These are phyloP conservation scores for Chymomyza fuscimana DNA, from an alignment of 2,888 invertebrate species.

Conservation along the genomic window DNA sequence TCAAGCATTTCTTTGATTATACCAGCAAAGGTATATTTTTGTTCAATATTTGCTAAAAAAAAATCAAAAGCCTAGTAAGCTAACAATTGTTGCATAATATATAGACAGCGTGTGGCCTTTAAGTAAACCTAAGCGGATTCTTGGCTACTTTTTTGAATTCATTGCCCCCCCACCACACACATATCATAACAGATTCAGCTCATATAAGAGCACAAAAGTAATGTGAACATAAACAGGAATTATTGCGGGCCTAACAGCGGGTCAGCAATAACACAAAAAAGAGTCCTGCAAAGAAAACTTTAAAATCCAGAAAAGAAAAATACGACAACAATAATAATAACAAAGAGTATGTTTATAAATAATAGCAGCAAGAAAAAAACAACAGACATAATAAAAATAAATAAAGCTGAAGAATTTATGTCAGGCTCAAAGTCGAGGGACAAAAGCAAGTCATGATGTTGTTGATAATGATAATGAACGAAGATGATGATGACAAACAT, in stretches of 20 bases:
- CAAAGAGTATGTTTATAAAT: background rate
- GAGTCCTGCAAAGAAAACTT: background rate
- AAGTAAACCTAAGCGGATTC: no score
- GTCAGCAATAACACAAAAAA: slow-evolving; percentile 4
- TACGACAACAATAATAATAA: background rate
- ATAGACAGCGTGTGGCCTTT: no score
- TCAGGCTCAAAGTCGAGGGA: slow-evolving; percentile 2
- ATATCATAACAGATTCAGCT: background rate
- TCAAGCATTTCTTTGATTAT: no score
- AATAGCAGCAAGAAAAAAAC: slow-evolving; percentile 1
- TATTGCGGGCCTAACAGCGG: slow-evolving; percentile 57
- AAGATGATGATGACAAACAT: background rate
- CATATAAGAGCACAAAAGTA: slow-evolving; percentile 52
- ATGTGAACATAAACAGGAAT: slow-evolving; percentile 70
- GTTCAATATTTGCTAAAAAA: no score
- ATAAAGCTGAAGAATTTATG: slow-evolving; percentile 62
- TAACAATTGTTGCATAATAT: no score
- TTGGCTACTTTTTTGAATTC: no score
- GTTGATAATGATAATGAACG: no score
- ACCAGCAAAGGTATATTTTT: no score
- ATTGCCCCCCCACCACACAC: background rate
- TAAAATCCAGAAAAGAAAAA: slow-evolving; percentile 1
- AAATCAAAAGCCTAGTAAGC: no score
- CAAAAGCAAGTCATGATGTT: background rate
- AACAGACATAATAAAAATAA: slow-evolving; percentile 62